A percentile compares a stretch with the other conserved stretches of the same genome.
phyloP scores from a whole-genome alignment of 1,140 invertebrate species.

The Campoletis sonorensis region DNA sequence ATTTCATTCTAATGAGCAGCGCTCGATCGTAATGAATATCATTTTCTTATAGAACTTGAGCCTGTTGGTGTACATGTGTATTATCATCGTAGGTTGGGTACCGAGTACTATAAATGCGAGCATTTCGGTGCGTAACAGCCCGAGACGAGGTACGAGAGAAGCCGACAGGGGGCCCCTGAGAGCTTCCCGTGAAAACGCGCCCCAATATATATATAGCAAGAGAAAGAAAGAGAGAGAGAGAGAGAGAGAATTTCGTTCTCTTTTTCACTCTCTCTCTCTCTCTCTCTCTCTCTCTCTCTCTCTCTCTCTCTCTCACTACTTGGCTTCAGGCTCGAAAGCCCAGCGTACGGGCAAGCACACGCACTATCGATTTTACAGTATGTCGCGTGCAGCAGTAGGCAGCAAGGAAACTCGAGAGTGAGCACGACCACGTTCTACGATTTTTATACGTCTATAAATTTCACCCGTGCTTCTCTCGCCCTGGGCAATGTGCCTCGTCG shows the following conservation, averaged over 20 bases:
- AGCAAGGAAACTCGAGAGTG: slow-evolving; percentile 8
- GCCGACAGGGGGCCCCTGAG: slow-evolving; percentile 19
- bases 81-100: too few relatives aligned
- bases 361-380: slow-evolving; percentile 47
- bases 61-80: too few relatives aligned
- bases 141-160: slow-evolving; percentile 37
- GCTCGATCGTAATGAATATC: too few relatives aligned
- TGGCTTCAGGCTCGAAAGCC: slow-evolving; percentile 10
- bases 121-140: slow-evolving; percentile 33
- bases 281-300: background rate
- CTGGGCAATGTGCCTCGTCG: slow-evolving; percentile 25
- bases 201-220: background rate
- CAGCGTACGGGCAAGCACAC: slow-evolving; percentile 32
- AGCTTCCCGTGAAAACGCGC: slow-evolving; percentile 35
- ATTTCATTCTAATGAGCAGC: too few relatives aligned
- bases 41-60: too few relatives aligned
- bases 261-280: too few relatives aligned
- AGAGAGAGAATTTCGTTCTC: too few relatives aligned
- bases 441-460: slow-evolving; percentile 45
- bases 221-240: too few relatives aligned
- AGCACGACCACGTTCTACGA: slow-evolving; percentile 40
- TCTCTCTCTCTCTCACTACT: slow-evolving; percentile 10
- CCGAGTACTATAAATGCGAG: slow-evolving; percentile 4
- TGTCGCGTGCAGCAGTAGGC: slow-evolving; percentile 42
- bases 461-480: slow-evolving; percentile 25